These are phyloP conservation scores for Gephyroberyx darwinii DNA, from an alignment of 2,797 vertebrate species.

Conservation along the genomic window DNA sequence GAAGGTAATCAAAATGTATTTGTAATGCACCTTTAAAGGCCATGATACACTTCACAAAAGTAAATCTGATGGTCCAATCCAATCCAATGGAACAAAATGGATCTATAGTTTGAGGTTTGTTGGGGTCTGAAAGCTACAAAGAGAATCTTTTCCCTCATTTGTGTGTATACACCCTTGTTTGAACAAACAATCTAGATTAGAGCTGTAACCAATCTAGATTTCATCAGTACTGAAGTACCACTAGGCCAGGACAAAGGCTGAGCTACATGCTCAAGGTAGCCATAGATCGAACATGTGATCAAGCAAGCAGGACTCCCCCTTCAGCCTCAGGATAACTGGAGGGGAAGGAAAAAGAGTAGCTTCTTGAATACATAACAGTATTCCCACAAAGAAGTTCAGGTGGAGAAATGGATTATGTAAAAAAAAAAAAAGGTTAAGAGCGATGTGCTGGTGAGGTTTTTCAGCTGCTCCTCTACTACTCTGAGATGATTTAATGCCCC, in stretches of 20 bases:
- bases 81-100: too few species aligned
- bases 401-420: slow-evolving; percentile 30
- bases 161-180: too few species aligned
- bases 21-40: too few species aligned
- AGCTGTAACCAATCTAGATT: too few species aligned
- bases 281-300: slow-evolving; percentile 6
- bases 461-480: slow-evolving; percentile 24
- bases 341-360: slow-evolving; percentile 4
- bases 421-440: slow-evolving; percentile 36
- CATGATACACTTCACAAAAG: too few species aligned
- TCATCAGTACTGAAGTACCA: too few species aligned
- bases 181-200: too few species aligned
- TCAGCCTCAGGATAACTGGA: slow-evolving; percentile 24
- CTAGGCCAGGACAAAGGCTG: too few species aligned
- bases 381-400: slow-evolving; percentile 24
- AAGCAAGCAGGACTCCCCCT: slow-evolving; percentile 17
- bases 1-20: too few species aligned
- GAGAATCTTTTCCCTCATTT: background rate
- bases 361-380: slow-evolving; percentile 19
- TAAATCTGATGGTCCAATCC: too few species aligned
- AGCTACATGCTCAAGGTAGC: background rate
- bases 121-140: background rate
- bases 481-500: slow-evolving; percentile 27
- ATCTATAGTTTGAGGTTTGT: too few species aligned
- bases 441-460: slow-evolving; percentile 27